These are phyloP conservation scores for Stegostoma tigrinum DNA, from an alignment of 2,113 vertebrate species.

Conservation along the genomic window DNA sequence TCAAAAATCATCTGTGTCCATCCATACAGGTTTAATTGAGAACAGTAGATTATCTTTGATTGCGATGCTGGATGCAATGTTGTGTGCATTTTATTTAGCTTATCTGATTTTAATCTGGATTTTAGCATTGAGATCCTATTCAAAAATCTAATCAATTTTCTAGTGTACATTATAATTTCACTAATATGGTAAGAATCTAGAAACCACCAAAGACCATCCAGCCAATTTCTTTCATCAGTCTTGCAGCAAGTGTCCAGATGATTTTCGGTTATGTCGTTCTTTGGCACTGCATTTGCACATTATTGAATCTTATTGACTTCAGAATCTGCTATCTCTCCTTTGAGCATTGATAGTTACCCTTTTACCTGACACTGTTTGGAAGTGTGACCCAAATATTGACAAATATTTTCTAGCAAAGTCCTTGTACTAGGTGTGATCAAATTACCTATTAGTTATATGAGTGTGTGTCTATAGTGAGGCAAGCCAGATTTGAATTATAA, in stretches of 20 bases:
- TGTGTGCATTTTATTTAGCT: not conserved
- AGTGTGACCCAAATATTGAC: not conserved
- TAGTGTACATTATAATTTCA: not conserved
- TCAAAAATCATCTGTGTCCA: not conserved
- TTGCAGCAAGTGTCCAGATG: not conserved
- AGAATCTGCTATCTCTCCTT: not conserved
- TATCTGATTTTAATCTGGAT: not conserved
- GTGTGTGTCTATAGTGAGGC: too few species aligned
- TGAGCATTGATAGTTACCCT: not conserved
- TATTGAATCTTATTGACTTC: not conserved
- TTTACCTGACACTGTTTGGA: not conserved
- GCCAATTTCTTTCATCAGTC: not conserved
- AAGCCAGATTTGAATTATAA: not conserved
- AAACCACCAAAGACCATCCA: not conserved
- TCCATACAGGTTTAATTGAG: not conserved
- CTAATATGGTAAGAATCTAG: not conserved
- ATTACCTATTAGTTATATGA: not conserved
- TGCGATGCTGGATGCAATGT: not conserved
- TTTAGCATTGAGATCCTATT: not conserved
- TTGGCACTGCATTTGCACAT: not conserved
- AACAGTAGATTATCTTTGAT: not conserved
- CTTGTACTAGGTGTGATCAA: not conserved
- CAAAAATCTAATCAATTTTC: not conserved
- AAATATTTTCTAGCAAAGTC: not conserved
- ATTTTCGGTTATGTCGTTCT: not conserved